A percentile compares a stretch with the other conserved stretches of the same genome.
These are phyloP conservation scores for Botia kubotai DNA, from an alignment of 2,797 vertebrate species.

Conservation along the genomic window DNA sequence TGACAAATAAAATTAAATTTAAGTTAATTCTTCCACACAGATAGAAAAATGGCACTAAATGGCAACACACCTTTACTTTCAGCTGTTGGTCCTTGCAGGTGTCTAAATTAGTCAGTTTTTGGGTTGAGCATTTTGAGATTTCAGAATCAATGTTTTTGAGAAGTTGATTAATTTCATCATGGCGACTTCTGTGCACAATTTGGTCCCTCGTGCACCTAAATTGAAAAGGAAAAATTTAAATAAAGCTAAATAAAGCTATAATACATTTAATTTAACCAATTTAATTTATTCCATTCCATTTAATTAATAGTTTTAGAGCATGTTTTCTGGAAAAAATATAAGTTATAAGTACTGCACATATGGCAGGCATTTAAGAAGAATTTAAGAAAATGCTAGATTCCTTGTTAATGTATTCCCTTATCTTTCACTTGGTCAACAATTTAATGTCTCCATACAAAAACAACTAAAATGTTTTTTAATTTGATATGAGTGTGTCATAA, in stretches of 20 bases:
- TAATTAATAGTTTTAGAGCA: neutral
- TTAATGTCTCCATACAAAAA: neutral
- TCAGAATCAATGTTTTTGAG: conserved; percentile 74
- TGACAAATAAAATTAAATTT: neutral
- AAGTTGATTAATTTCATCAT: conserved; percentile 73
- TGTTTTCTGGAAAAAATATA: conserved; percentile 9
- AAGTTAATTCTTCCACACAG: neutral
- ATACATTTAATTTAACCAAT: conserved; percentile 17
- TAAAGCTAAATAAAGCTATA: conserved; percentile 1
- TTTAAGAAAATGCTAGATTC: conserved; percentile 2
- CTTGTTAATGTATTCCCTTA: neutral
- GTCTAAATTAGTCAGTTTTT: conserved; percentile 78
- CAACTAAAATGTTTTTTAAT: conserved; percentile 15
- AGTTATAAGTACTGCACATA: conserved; percentile 4
- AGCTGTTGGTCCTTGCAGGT: conserved; percentile 80
- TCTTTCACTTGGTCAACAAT: neutral
- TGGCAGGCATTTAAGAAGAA: conserved; percentile 7
- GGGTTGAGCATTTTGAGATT: conserved; percentile 73
- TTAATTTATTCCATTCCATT: conserved; percentile 12
- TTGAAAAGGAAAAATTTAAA: conserved; percentile 7
- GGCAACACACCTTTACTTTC: conserved; percentile 77
- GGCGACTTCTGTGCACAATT: conserved; percentile 72
- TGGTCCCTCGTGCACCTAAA: conserved; percentile 80
- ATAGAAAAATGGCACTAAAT: neutral
- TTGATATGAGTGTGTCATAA: neutral